Evolutionary conservation across 2,797 vertebrate species (phyloP), one percentile per base, ranked within the genome.

Genomic region (Pteronotus mesoamericanus): DNA sequence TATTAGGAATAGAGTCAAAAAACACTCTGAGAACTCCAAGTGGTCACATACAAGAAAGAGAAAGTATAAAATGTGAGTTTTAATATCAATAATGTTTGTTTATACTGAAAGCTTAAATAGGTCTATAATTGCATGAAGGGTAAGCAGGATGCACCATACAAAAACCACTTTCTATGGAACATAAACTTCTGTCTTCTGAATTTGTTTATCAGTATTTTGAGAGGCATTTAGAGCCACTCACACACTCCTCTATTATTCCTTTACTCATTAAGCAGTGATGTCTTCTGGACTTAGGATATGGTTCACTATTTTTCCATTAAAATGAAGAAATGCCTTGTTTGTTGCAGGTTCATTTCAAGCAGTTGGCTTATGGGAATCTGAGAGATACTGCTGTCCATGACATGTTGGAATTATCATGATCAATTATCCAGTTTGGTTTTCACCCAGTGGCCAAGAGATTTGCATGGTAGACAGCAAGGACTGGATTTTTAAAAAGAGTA

Each of bases 381-480:
- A 98, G 97, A 98, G 95, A 98, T 97, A 98, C 96, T 98, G 89
- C 92, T 96, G 90, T 69, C 97, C 89, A 37, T 98, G 95, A 98
- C 84, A 72, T 83, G 91, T 29, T 98, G 97, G 98, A 95, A 97
- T 98, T 98, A 98, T 98, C 97, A 98, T 98, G 98, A 98, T 98
- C 97, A 96, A 95, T 95, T 97, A 90, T 74, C 97, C 91, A 94
- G 94, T 97, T 97, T 98, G 98, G 98, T 97, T 94, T 98, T 98
- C 96, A 98, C 34, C n/a, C 95, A 98, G 96, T 91, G 98, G 97
- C 89, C 98, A 94, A 98, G 95, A 98, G 32, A 86, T 96, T 98
- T 98, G 51, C 61, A 79, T 91, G 46, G 42, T 97, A 97, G 96
- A 97, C 96, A 79, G 68, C 90, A 98, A 96, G 89, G 48, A 75